Evolutionary conservation across 2,113 vertebrate species (phyloP).

Genomic region (Balaenoptera acutorostrata): DNA sequence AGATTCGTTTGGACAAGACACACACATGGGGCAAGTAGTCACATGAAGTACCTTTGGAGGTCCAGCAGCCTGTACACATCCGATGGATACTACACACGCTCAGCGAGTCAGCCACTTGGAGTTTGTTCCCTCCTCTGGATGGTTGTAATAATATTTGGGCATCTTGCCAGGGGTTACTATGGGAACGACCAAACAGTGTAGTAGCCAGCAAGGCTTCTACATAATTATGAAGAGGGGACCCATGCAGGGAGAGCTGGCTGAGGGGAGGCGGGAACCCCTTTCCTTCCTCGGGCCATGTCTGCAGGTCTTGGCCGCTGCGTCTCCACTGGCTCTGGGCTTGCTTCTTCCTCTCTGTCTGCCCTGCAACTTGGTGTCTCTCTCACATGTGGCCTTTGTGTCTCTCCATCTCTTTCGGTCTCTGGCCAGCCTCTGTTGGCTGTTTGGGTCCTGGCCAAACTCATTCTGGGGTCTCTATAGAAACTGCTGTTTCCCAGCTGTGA

Average conservation of each 20-base stretch:
- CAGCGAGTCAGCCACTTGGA: not conserved
- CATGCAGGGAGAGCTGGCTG: not conserved
- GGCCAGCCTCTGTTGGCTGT: slow-evolving; percentile 54
- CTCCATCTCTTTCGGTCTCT: slow-evolving; percentile 29
- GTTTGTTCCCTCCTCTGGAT: slow-evolving; percentile 38
- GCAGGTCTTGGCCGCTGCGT: not conserved
- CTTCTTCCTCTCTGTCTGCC: not conserved
- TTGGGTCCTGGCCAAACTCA: slow-evolving; percentile 68
- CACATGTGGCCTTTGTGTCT: slow-evolving; percentile 47
- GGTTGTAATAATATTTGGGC: slow-evolving; percentile 70
- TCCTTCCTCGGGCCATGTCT: not conserved
- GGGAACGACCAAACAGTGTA: slow-evolving; percentile 75
- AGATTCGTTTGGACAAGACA: not conserved
- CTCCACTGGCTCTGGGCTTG: not conserved
- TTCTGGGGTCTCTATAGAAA: slow-evolving; percentile 77
- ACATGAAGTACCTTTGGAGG: not conserved
- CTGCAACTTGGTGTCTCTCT: not conserved
- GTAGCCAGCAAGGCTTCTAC: slow-evolving; percentile 42
- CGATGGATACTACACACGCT: not conserved
- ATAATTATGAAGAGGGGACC: slow-evolving; percentile 23
- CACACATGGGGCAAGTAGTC: not conserved
- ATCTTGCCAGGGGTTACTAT: slow-evolving; percentile 75
- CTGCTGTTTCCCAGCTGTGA: slow-evolving; percentile 65
- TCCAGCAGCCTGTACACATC: not conserved
- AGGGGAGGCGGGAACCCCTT: not conserved